Evolutionary conservation across 2,113 vertebrate species (phyloP).

Genomic region (Megalops atlanticus): DNA sequence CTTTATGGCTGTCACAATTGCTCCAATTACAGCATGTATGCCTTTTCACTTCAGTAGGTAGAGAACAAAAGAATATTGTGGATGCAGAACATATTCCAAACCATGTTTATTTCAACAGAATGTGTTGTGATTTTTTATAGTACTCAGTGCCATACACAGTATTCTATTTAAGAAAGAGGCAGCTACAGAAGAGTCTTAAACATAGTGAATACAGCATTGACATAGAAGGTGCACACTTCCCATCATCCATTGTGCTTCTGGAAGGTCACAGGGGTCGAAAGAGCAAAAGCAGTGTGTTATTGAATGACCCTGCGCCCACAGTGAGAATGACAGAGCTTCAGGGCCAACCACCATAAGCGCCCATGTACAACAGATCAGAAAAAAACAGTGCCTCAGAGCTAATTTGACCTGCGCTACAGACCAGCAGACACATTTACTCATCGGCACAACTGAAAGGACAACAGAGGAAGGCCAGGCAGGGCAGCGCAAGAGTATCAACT

Average conservation of each 20-base stretch:
- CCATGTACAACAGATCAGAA: not conserved
- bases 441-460: not conserved
- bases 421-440: conserved; percentile 4
- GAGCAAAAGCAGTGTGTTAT: not conserved
- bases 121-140: not conserved
- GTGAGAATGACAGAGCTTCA: not conserved
- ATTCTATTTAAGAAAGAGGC: not conserved
- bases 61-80: not conserved
- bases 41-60: not conserved
- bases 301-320: not conserved
- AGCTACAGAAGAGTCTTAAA: not conserved
- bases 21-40: conserved; percentile 2
- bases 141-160: not conserved
- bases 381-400: not conserved
- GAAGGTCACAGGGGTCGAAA: not conserved
- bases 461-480: not conserved
- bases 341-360: not conserved
- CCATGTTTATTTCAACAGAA: not conserved
- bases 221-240: no score
- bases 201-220: not conserved
- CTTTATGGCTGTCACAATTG: not conserved
- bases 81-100: not conserved
- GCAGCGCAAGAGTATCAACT: not conserved
- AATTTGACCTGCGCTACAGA: not conserved
- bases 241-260: not conserved